Evolutionary conservation across 2,113 vertebrate species (phyloP), one percentile per base, ranked within the genome.

Genomic region (Erythrocercus mccallii): DNA sequence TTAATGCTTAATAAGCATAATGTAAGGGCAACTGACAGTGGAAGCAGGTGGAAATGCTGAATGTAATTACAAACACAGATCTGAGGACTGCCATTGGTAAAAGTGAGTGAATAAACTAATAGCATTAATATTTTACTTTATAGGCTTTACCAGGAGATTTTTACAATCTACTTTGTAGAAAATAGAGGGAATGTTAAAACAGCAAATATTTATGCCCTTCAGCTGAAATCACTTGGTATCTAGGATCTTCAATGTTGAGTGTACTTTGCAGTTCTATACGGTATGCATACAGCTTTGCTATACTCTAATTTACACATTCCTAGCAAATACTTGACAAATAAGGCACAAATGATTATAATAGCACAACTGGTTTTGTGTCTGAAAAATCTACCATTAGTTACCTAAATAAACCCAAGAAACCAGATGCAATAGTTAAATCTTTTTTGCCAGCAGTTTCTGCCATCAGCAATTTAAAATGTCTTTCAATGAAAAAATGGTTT

Each of bases 1-100:
- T 98, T 95, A 95, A 45, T 86, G 94, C 86, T 96, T 98, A 96
- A 92, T 97, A 95, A 95, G 79, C 16, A 6, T 96, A 92, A 97
- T 76, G 91, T 92, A 92, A 94, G 90, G 92, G 82, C 93, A 91
- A 68, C 92, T 96, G 97, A 97, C 94, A 96, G 86, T 73, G 81
- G 94, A 96, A 96, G 95, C 92, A 97, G 97, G 96, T 97, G 92
- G 94, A 96, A 88, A 92, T 94, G 85, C 48, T 95, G 88, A 56
- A 47, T 95, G 92, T 97, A 98, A 98, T 98, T 97, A 92, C 69
- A 88, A 58, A 77, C 44, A 79, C 33, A 60, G 33, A 94, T 90
- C 81, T 93, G 60, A 94, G 51, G 94, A 66, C 19, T 54, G n/a
- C 42, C 38, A 16, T 24, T 80, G 51, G 44, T 90, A 74, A 61